Base-by-base conservation (phyloP, 2,797 vertebrate genomes). In the Paedocypris micromegethes region DNA sequence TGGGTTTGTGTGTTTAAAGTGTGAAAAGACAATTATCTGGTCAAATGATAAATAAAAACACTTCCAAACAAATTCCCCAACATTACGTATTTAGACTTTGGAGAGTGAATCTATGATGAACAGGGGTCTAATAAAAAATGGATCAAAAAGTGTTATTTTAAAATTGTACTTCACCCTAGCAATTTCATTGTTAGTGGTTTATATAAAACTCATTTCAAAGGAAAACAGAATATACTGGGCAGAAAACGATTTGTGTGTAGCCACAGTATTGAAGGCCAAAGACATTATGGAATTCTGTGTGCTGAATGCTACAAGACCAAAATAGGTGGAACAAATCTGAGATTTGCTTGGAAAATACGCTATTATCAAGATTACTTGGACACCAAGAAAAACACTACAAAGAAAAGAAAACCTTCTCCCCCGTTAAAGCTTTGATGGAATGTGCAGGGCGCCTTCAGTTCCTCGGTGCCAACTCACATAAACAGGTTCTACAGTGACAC, bases 261-360 rank as follows among this genome's bases (percentile, higher is more conserved):
- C 64, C 49, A 46, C 63, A 23, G 43, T 52, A 53, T 6, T 23
- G n/a, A 60, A 55, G 48, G 5, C 9, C 4, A 6, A 5, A 3
- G 41, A 59, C 9, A 44, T 53, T 71, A 75, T 64, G 74, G 77
- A 51, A 58, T 48, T 53, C 51, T 64, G 67, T 73, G 58, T 77
- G 72, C 39, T 48, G 61, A 23, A 23, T 23, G 23, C 23, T 23
- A 23, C 23, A 23, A 23, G 23, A 23, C 23, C 23, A 23, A 23
- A 23, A 23, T 23, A 23, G 23, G 23, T 23, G 23, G 23, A 23
- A 23, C 23, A 23, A 23, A 23, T 23, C 23, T 1, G 1, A 54
- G 6, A 54, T 55, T 41, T 2, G 41, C 4, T 6, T 3, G 37
- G 38, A 1, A 54, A 2, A 23, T 23, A 23, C 23, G 23, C 23